Percentiles rank a stretch among this genome's conserved stretches.
Evolutionary conservation across 2,797 vertebrate genomes (phyloP).

Genomic region (Sylvilagus floridanus): DNA sequence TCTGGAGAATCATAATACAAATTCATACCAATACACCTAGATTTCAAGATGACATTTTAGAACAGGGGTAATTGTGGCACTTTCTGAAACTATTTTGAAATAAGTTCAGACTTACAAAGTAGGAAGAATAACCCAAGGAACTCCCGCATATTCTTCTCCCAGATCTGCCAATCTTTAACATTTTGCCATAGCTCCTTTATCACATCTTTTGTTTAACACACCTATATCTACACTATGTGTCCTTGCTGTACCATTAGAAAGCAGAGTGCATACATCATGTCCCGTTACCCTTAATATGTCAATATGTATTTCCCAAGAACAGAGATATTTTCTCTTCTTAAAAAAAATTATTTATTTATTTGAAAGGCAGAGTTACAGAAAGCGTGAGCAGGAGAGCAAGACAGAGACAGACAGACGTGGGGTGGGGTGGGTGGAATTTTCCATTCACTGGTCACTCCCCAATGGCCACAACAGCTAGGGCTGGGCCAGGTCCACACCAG

Average conservation of each 20-base stretch:
- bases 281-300: slow-evolving; percentile 4
- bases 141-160: neutral
- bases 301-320: slow-evolving; percentile 42
- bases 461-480: no score
- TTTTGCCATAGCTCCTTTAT: neutral
- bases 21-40: neutral
- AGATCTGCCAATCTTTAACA: slow-evolving; percentile 9
- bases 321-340: slow-evolving; percentile 16
- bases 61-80: neutral
- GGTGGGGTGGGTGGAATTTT: no score
- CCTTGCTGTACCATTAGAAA: slow-evolving; percentile 55
- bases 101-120: slow-evolving; percentile 1
- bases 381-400: no score
- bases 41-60: slow-evolving; percentile 9
- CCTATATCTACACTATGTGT: neutral
- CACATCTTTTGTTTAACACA: neutral
- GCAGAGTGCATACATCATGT: neutral
- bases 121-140: neutral
- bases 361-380: no score
- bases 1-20: neutral
- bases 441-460: no score
- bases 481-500: no score
- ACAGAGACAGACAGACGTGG: no score
- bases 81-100: slow-evolving; percentile 17
- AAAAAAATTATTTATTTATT: no score